Evolutionary conservation across 35 echinoderm and acorn worm species (phyloP).

Genomic region (Amphiura filiformis): DNA sequence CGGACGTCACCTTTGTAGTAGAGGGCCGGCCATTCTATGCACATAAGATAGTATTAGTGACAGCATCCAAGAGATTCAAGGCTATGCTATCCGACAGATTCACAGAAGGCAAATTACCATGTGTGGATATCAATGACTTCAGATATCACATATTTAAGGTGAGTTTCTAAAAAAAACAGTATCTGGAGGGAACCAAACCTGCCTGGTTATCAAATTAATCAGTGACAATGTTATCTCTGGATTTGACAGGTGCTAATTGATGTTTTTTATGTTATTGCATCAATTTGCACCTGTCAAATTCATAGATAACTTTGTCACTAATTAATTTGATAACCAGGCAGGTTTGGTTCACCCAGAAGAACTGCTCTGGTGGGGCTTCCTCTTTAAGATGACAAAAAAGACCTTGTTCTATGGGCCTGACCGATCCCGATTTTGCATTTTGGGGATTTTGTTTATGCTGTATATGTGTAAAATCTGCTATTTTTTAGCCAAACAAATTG

Average conservation of each 20-base stretch:
- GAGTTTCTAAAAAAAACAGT: constrained; percentile 15
- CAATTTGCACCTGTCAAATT: too few species aligned
- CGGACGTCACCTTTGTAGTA: constrained; percentile 93
- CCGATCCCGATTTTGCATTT: neutral
- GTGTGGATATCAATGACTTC: constrained; percentile 90
- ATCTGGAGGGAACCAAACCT: too few species aligned
- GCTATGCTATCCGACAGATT: constrained; percentile 84
- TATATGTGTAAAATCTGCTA: neutral
- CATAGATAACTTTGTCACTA: too few species aligned
- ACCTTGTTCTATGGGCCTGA: too few species aligned
- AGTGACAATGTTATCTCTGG: too few species aligned
- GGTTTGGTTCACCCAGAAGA: too few species aligned
- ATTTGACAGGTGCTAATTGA: too few species aligned
- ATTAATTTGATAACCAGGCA: too few species aligned
- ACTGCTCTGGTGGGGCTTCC: too few species aligned
- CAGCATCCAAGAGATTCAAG: constrained; percentile 96
- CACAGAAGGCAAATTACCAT: constrained; percentile 67
- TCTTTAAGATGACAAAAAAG: too few species aligned
- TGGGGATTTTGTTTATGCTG: neutral
- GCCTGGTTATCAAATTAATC: too few species aligned
- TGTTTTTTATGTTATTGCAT: too few species aligned
- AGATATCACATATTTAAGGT: constrained; percentile 96
- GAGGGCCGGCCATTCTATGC: constrained; percentile 95
- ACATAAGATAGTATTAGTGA: constrained; percentile 96
- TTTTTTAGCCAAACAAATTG: neutral